These are phyloP conservation scores for Prunella himalayana DNA, from an alignment of 2,113 vertebrate genomes.

Conservation along the genomic window DNA sequence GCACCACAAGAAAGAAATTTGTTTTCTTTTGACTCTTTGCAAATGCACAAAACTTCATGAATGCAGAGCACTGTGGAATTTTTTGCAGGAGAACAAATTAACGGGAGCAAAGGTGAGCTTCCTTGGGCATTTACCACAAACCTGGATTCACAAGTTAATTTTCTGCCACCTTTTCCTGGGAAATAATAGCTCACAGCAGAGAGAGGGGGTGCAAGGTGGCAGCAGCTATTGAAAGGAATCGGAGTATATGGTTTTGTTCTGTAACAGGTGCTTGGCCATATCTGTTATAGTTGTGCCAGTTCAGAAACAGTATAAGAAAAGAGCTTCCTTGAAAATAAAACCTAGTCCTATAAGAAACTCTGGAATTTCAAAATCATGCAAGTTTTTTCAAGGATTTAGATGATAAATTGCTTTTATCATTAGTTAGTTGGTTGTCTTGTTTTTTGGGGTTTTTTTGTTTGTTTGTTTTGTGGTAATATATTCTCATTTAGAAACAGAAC, in stretches of 20 bases:
- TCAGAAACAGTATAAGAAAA: not conserved
- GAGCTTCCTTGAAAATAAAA: not conserved
- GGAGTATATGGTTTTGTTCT: not conserved
- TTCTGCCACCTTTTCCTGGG: not conserved
- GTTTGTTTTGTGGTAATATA: not conserved
- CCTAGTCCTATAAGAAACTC: not conserved
- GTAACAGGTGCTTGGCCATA: not conserved
- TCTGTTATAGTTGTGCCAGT: not conserved
- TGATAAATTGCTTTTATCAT: rapidly evolving
- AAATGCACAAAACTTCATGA: not conserved
- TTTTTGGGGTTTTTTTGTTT: not conserved
- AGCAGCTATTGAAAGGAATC: not conserved
- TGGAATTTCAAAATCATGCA: not conserved
- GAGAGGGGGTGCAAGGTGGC: not conserved
- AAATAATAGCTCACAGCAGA: not conserved
- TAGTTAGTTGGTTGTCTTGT: not conserved
- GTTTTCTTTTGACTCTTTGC: not conserved
- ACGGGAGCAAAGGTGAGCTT: not conserved
- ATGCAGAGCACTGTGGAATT: not conserved
- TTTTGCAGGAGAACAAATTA: not conserved
- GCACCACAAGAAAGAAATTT: not conserved
- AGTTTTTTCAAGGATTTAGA: not conserved
- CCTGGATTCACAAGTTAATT: not conserved
- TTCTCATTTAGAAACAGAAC: not conserved
- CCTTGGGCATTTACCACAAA: not conserved